phyloP scores from a whole-genome alignment of 1,140 invertebrate genomes.

The Latrodectus geometricus region DNA sequence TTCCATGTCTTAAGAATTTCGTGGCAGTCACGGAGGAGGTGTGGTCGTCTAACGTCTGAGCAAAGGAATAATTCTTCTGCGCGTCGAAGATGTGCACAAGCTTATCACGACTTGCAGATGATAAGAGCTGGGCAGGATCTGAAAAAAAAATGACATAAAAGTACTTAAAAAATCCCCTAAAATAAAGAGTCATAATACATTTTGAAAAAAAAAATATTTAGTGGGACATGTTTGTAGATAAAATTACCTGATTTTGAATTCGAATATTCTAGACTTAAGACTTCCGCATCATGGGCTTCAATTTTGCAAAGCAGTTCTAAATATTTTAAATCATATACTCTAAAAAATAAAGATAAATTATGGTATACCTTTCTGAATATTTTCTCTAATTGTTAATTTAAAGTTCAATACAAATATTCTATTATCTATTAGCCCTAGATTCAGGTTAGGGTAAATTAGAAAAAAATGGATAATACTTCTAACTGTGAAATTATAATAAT shows the following conservation, averaged over 20 bases:
- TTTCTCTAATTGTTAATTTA: too few species aligned
- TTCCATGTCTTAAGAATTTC: conserved; percentile 76
- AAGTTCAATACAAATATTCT: too few species aligned
- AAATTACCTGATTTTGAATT: conserved; percentile 67
- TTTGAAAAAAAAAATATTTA: neutral
- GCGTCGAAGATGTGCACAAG: conserved; percentile 95
- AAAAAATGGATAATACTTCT: too few species aligned
- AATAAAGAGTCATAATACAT: neutral
- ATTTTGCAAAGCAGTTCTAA: conserved; percentile 82
- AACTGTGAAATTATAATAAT: too few species aligned
- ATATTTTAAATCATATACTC: conserved; percentile 81
- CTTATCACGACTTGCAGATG: conserved; percentile 91
- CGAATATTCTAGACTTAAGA: conserved; percentile 92
- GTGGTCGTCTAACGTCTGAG: conserved; percentile 96
- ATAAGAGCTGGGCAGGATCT: conserved; percentile 68
- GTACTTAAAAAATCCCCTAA: neutral
- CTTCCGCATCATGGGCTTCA: conserved; percentile 97
- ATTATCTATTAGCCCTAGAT: too few species aligned
- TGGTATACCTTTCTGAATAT: neutral
- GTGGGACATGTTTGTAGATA: neutral
- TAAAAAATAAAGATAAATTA: conserved; percentile 65
- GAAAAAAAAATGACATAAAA: neutral
- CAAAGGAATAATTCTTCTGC: conserved; percentile 84
- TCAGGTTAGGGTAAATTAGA: too few species aligned
- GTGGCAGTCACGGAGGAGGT: conserved; percentile 94